Evolutionary conservation across 2,797 vertebrate genomes (phyloP).

Genomic region (Sebastes matsubarae): DNA sequence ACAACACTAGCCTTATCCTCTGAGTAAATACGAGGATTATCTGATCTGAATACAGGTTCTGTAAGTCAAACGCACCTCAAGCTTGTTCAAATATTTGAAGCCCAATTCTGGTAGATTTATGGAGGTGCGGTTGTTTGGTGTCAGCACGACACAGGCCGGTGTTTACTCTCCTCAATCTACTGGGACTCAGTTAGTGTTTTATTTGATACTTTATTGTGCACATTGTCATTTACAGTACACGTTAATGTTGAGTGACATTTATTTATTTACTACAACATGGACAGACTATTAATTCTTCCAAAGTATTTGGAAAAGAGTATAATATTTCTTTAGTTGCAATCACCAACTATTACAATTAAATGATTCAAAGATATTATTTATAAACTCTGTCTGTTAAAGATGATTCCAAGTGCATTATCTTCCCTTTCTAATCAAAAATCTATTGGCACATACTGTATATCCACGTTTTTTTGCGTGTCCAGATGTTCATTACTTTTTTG

Average conservation of each 20-base stretch:
- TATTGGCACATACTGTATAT: background rate
- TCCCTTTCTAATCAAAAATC: background rate
- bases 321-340: background rate
- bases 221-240: background rate
- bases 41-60: background rate
- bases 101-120: background rate
- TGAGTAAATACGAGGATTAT: background rate
- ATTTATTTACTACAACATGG: background rate
- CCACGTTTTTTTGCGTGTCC: background rate
- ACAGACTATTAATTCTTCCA: background rate
- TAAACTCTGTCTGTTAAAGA: background rate
- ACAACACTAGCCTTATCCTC: background rate
- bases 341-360: background rate
- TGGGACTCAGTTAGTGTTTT: background rate
- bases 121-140: constrained; percentile 27
- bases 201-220: background rate
- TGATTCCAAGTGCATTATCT: background rate
- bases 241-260: background rate
- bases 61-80: background rate
- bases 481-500: background rate
- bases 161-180: background rate
- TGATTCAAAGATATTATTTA: background rate
- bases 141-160: background rate
- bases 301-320: background rate
- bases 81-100: constrained; percentile 33